Percentiles rank a stretch among this genome's conserved stretches.
Conservation (phyloP, 2,113 vertebrate species). For the Festucalex cinctus region DNA sequence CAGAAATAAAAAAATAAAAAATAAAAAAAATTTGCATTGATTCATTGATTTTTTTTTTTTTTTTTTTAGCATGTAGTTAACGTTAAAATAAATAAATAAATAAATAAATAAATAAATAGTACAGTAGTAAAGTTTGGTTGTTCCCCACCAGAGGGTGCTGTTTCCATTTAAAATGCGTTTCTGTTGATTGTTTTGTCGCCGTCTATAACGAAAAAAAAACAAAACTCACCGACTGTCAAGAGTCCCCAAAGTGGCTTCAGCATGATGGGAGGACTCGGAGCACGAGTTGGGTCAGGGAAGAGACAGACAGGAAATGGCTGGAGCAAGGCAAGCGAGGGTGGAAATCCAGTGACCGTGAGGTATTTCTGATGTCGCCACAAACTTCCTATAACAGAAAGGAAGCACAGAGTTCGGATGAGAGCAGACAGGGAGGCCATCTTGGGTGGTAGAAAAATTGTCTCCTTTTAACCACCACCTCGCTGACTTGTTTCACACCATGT, state of each 20-base stretch:
- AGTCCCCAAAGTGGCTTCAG: slow-evolving; percentile 29
- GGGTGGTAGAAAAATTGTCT: slow-evolving; percentile 14
- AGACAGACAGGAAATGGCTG: slow-evolving; percentile 22
- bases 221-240: background rate
- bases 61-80: too few relatives aligned
- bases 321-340: slow-evolving; percentile 20
- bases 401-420: slow-evolving; percentile 1
- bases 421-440: background rate
- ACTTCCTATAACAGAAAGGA: slow-evolving; percentile 23
- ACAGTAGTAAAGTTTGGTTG: too few relatives aligned
- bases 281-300: slow-evolving; percentile 42
- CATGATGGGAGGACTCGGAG: slow-evolving; percentile 33
- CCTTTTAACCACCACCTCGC: slow-evolving; percentile 15
- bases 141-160: background rate
- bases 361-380: slow-evolving; percentile 18
- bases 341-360: slow-evolving; percentile 43
- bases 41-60: too few relatives aligned
- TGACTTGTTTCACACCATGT: slow-evolving; percentile 21
- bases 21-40: too few relatives aligned
- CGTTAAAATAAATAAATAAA: background rate
- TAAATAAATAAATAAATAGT: too few relatives aligned
- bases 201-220: background rate
- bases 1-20: too few relatives aligned
- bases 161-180: too few relatives aligned
- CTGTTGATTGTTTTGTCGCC: background rate